Evolutionary conservation across 2,113 vertebrate genomes (phyloP), one percentile per base, ranked within the genome.

Genomic region (Leptosomus discolor): DNA sequence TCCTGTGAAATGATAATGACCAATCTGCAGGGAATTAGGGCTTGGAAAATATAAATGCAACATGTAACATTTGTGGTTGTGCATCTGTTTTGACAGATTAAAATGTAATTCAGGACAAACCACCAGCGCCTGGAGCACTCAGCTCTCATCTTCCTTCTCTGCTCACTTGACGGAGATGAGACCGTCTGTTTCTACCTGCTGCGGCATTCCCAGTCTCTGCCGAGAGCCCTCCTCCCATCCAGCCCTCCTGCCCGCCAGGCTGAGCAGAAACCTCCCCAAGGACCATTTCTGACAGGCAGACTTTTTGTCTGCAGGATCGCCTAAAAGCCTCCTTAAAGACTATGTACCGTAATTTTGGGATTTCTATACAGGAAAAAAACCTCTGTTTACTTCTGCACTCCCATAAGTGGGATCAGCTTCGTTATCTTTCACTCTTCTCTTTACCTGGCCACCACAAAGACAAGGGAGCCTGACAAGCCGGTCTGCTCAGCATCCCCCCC

Each of bases 51-150:
- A 94, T 12, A 94, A 96, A 95, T 63, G 82, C 73, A 90, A 76
- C 88, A 41, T 36, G 37, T 9, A 96, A 92, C 85, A 70, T 67
- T 83, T 93, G 88, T 78, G 92, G 77, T 23, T 92, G 80, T 75
- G 84, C 78, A 93, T 95, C 95, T 96, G 96, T 94, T 97, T 97
- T 90, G 77, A 93, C 87, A 97, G 95, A 96, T 96, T 95, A 91
- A 96, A 93, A 95, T 22, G 60, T 78, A 96, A 95, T 91, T 94
- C 80, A 94, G 92, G 93, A 78, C 93, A 96, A 95, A 90, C 39
- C 63, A 67, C 37, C 53, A 90, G 77, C 2, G 50, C 95, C 87
- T 90, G 80, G 30, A 96, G 75, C 10, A 0, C 91, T 87, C 80
- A 60, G 85, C 70, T 86, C 93, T 76, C 18, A n/a, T 90, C 88